A percentile compares a stretch with the other conserved stretches of the same genome.
phyloP scores from a whole-genome alignment of 2,113 vertebrate species.

The Conger conger region DNA sequence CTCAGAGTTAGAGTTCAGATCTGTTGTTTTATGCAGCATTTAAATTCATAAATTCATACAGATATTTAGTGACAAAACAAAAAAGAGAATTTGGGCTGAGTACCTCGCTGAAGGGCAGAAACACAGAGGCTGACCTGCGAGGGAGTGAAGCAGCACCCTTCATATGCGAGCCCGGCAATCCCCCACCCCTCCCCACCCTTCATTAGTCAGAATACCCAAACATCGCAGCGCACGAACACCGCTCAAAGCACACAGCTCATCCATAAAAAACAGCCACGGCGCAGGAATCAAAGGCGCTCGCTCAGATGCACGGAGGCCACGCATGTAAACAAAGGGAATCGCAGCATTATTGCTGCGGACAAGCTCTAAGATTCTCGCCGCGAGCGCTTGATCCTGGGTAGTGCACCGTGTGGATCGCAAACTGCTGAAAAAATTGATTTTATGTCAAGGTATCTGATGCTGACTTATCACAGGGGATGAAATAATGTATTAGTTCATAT shows the following conservation, averaged over 20 bases:
- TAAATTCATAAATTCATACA: too few relatives aligned
- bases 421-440: not conserved
- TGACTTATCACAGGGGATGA: constrained; percentile 34
- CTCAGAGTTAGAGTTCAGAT: not conserved
- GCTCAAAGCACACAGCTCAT: not conserved
- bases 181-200: not conserved
- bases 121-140: not conserved
- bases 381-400: not conserved
- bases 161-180: not conserved
- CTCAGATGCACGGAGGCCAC: not conserved
- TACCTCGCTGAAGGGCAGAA: not conserved
- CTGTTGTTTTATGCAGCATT: not conserved
- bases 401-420: not conserved
- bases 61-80: not conserved
- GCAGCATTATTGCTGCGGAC: constrained; percentile 3
- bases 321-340: constrained; percentile 17
- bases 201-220: not conserved
- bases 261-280: not conserved
- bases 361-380: not conserved
- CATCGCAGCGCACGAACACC: not conserved
- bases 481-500: constrained; percentile 47
- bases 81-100: not conserved
- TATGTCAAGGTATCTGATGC: constrained; percentile 15
- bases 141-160: not conserved
- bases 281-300: not conserved